Percentiles rank a stretch among this genome's conserved stretches.
phyloP scores from a whole-genome alignment of 2,797 vertebrate genomes.

The Hydrophis major region DNA sequence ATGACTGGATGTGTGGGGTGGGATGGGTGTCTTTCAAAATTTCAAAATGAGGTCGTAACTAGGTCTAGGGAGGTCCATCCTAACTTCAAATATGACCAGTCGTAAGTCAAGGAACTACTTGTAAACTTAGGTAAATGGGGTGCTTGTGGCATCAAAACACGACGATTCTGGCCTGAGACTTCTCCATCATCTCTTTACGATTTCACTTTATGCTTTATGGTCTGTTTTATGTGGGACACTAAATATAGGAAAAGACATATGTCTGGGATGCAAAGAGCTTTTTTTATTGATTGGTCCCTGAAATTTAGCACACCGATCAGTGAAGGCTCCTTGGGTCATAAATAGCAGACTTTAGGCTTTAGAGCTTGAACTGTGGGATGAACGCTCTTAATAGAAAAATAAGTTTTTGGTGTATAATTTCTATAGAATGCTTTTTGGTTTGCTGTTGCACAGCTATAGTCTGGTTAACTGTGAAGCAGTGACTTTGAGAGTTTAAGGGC shows the following conservation, averaged over 20 bases:
- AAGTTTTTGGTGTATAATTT: neutral
- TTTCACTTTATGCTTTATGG: neutral
- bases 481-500: neutral
- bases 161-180: neutral
- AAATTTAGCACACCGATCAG: neutral
- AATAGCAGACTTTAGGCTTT: neutral
- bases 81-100: neutral
- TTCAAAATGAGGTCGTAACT: neutral
- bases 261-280: neutral
- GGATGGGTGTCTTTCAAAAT: neutral
- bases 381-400: neutral
- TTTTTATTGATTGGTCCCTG: neutral
- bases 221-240: neutral
- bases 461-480: neutral
- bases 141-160: neutral
- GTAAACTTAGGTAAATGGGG: neutral
- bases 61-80: neutral
- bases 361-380: neutral
- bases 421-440: neutral
- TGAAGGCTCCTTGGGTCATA: neutral
- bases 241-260: neutral
- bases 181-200: neutral
- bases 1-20: neutral
- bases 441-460: neutral
- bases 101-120: neutral